A percentile compares a stretch with the other conserved stretches of the same genome.
Conservation (phyloP, 2,888 invertebrate genomes). For the Apodemia duryi region DNA sequence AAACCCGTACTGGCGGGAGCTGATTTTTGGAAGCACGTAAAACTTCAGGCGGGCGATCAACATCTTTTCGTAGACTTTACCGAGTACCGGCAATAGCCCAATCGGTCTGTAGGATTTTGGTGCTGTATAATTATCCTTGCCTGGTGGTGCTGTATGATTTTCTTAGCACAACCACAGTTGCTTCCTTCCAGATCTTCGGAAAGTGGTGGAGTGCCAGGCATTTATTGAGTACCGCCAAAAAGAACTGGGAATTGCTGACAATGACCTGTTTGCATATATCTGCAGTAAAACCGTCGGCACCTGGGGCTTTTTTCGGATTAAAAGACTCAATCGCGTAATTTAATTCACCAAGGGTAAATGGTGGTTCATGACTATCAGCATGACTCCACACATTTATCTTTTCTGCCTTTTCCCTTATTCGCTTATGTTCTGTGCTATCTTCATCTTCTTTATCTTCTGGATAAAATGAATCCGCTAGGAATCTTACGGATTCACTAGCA, state of each 20-base stretch:
- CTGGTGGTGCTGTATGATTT: neutral
- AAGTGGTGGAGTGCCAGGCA: neutral
- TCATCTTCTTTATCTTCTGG: neutral
- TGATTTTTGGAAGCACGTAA: too few species aligned
- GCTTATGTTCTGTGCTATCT: neutral
- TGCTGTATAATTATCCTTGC: too few species aligned
- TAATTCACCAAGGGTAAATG: neutral
- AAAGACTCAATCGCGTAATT: neutral
- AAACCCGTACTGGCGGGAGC: neutral
- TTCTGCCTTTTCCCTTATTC: neutral
- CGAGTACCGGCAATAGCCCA: too few species aligned
- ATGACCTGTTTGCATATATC: too few species aligned
- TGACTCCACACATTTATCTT: neutral
- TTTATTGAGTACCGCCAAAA: neutral
- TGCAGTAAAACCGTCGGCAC: too few species aligned
- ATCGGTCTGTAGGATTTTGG: too few species aligned
- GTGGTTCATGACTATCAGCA: constrained; percentile 4
- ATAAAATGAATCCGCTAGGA: constrained; percentile 6
- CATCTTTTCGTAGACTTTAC: too few species aligned
- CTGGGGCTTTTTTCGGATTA: neutral
- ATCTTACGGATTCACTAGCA: neutral
- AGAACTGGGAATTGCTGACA: too few species aligned
- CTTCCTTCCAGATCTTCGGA: neutral
- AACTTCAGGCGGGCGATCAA: too few species aligned
- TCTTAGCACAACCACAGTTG: neutral